These are phyloP conservation scores for Prochilodus magdalenae DNA, from an alignment of 2,113 vertebrate genomes.

Conservation along the genomic window DNA sequence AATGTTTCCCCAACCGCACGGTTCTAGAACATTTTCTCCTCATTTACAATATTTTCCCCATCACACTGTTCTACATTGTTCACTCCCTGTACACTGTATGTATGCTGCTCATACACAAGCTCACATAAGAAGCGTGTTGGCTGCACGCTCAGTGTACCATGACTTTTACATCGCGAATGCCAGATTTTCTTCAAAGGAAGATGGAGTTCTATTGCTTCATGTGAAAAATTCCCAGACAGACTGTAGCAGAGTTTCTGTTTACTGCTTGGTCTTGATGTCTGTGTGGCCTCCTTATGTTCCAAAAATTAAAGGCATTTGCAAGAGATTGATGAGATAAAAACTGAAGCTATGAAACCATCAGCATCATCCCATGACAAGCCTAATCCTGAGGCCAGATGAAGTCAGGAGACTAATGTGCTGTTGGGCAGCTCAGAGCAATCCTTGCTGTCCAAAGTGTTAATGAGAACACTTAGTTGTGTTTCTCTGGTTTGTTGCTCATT, in stretches of 20 bases:
- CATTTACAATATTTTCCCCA: no score
- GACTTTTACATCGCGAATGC: no score
- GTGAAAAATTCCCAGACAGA: not conserved
- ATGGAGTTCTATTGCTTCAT: no score
- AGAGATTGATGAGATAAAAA: not conserved
- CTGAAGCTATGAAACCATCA: not conserved
- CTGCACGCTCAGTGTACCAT: no score
- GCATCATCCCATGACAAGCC: not conserved
- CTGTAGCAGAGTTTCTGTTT: not conserved
- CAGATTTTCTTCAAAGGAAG: no score
- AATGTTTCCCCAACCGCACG: no score
- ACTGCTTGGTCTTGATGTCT: not conserved
- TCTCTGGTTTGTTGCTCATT: not conserved
- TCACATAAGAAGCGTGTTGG: no score
- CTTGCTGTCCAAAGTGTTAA: constrained; percentile 1
- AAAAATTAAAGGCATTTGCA: not conserved
- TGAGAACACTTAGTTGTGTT: not conserved
- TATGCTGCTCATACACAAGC: no score
- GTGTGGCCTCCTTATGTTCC: not conserved
- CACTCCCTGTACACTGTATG: no score
- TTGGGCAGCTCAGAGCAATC: not conserved
- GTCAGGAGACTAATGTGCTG: not conserved
- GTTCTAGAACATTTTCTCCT: no score
- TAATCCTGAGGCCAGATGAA: not conserved
- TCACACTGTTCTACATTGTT: no score